Evolutionary conservation across 2,113 vertebrate genomes (phyloP).

Genomic region (Otolemur garnettii): DNA sequence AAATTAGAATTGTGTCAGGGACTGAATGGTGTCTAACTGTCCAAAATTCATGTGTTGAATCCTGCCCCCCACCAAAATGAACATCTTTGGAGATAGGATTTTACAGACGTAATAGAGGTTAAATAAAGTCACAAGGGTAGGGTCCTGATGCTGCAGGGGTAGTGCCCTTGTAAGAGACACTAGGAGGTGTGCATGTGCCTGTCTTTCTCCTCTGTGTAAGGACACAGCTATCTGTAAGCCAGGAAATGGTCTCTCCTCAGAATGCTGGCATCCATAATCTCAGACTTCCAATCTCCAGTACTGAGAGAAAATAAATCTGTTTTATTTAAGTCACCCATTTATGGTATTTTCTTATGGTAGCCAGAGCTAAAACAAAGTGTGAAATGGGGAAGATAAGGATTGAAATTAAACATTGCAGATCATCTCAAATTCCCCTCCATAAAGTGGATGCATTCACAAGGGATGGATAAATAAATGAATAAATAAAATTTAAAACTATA

Average conservation of each 20-base stretch:
- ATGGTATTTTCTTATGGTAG: neutral
- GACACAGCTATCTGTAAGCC: neutral
- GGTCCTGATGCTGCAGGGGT: neutral
- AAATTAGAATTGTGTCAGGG: neutral
- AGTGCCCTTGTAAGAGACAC: neutral
- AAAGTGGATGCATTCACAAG: neutral
- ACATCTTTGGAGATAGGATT: neutral
- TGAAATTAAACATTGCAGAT: neutral
- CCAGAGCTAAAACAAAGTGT: neutral
- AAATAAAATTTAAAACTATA: too few species aligned
- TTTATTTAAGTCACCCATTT: neutral
- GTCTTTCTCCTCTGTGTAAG: neutral
- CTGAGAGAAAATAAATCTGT: neutral
- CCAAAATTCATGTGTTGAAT: neutral
- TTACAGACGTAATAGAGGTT: neutral
- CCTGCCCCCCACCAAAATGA: neutral
- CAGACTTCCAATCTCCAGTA: neutral
- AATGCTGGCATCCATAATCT: neutral
- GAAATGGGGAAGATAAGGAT: neutral
- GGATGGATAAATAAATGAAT: neutral
- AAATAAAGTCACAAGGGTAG: neutral
- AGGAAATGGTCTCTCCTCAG: neutral
- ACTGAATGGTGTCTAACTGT: neutral
- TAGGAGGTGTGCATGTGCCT: neutral
- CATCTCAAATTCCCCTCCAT: neutral